Percentiles rank a stretch among this genome's conserved stretches.
These are phyloP conservation scores for Helicoverpa assulta DNA, from an alignment of 2,888 invertebrate genomes.

Conservation along the genomic window DNA sequence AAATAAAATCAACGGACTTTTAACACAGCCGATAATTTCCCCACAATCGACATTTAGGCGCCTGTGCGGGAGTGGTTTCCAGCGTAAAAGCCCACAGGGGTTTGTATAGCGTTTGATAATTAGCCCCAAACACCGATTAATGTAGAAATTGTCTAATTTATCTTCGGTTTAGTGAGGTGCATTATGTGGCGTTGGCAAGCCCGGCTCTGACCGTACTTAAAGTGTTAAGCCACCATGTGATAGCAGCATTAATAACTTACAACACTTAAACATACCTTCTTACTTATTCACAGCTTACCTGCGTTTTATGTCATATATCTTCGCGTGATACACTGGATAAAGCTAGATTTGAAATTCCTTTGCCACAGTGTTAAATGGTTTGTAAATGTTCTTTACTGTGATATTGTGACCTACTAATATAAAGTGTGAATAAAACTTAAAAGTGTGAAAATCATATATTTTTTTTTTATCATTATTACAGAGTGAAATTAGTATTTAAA, in stretches of 20 bases:
- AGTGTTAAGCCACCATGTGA: slow-evolving; percentile 79
- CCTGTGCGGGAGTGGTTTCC: not conserved
- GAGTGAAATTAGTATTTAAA: too few relatives aligned
- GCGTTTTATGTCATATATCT: slow-evolving; percentile 64
- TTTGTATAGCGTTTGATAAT: slow-evolving; percentile 33
- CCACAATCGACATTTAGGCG: not conserved
- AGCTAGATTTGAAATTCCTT: slow-evolving; percentile 39
- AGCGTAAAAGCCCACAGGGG: not conserved
- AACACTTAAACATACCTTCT: slow-evolving; percentile 72
- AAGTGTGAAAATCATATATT: too few relatives aligned
- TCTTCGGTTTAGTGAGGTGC: slow-evolving; percentile 72
- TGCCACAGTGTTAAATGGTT: slow-evolving; percentile 2
- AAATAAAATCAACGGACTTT: too few relatives aligned
- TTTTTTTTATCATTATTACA: too few relatives aligned
- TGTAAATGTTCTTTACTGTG: slow-evolving; percentile 7
- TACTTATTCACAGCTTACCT: slow-evolving; percentile 74
- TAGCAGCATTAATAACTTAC: slow-evolving; percentile 81
- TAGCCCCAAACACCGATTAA: slow-evolving; percentile 53
- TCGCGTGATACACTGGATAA: slow-evolving; percentile 46
- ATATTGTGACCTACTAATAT: not conserved
- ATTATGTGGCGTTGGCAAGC: slow-evolving; percentile 72
- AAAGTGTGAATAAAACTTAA: too few relatives aligned
- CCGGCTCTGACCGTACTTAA: slow-evolving; percentile 79
- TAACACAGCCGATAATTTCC: not conserved
- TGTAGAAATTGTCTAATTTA: slow-evolving; percentile 72